Conservation (phyloP, 2,888 invertebrate species). For the Oxycera nigricornis region DNA sequence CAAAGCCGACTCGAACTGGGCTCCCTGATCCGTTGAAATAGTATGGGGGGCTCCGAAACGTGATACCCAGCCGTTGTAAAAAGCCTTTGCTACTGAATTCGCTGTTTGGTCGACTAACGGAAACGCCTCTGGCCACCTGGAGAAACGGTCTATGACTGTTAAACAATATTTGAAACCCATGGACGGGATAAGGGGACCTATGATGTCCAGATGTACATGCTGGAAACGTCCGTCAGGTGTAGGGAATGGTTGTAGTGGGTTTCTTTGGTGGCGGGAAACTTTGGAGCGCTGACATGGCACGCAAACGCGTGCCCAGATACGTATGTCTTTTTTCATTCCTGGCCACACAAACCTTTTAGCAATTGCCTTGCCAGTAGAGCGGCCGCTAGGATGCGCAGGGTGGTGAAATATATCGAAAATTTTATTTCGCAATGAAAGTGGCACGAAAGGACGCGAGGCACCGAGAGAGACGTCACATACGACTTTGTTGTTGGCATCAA, state of each 20-base stretch:
- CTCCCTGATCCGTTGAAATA: no score
- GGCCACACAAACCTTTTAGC: no score
- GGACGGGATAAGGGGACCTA: not conserved
- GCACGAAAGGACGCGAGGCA: not conserved
- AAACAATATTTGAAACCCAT: not conserved
- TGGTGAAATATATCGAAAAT: not conserved
- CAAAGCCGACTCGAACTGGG: no score
- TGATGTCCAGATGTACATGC: not conserved
- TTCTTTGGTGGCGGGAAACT: not conserved
- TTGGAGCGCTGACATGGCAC: not conserved
- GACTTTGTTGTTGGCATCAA: not conserved
- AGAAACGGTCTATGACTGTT: not conserved
- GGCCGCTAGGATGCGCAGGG: not conserved
- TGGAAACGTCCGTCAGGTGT: not conserved
- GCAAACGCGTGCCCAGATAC: not conserved
- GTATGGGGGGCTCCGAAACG: no score
- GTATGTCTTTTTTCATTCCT: not conserved
- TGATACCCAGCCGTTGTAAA: not conserved
- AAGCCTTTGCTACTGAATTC: not conserved
- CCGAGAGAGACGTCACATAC: not conserved
- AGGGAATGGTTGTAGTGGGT: not conserved
- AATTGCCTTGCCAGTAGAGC: not conserved
- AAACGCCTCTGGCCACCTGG: no score
- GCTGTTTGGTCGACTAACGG: not conserved
- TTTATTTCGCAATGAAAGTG: not conserved